Base-by-base conservation (phyloP, 1,140 invertebrate species). In the Drosophila bocqueti region DNA sequence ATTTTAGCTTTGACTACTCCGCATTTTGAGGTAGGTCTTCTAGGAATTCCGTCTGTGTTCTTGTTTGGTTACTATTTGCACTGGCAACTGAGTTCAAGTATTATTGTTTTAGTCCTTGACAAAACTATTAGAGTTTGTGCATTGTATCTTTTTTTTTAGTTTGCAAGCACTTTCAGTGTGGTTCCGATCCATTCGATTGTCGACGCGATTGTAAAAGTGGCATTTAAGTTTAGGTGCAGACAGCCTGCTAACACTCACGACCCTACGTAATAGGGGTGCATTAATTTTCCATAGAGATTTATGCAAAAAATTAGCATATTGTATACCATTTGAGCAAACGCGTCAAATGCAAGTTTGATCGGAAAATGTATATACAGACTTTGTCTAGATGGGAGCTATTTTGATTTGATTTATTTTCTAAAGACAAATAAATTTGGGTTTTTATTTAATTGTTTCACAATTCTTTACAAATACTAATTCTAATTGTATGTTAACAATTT, bases 271-370 rank as follows among this genome's bases (percentile, higher is more conserved):
- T 47, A 47, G 9, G 13, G 34, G 49, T 69, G 66, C 13, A 36
- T 69, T 52, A 50, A 68, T 69, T 68, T 15, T 52, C 62, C 52
- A 68, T 68, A 18, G 67, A 40, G 45, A 43, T 50, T 26, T 52
- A 16, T 68, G 18, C 46, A n/a, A 6, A 13, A 26, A 29, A 54
- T 69, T 69, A 52, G 3, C 66, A 68, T 67, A 36, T 24, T 67
- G 62, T 31, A 31, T 24, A 40, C 5, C 11, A 26, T 38, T 65
- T 47, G 21, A 1, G 26, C 3, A 29, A 38, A 47, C 1, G n/a
- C 42, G 31, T 46, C 64, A 29, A 46, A 29, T 3, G 34, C 13
- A 29, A 15, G 13, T 38, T 16, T 21, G 9, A 34, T 26, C 47
- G 34, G 26, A 47, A 67, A 21, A 24, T 24, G 13, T 16, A 2